Evolutionary conservation across 2,888 invertebrate genomes (phyloP).

Genomic region (Ganaspis brasiliensis): DNA sequence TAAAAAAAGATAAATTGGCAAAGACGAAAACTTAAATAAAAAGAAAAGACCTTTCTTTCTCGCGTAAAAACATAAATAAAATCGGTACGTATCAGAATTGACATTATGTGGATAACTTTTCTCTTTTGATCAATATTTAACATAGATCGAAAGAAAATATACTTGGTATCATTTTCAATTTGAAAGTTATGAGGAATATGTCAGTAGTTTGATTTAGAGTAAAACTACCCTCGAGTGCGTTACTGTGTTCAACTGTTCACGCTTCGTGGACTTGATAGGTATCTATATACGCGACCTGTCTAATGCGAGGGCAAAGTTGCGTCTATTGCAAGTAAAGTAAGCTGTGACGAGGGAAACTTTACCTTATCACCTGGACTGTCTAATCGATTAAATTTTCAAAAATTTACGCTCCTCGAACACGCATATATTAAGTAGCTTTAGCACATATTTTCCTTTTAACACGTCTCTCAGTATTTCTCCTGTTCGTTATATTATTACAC

Average conservation of each 20-base stretch:
- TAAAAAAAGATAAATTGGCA: too few species aligned
- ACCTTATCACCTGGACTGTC: slow-evolving; percentile 71
- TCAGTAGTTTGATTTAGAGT: slow-evolving; percentile 44
- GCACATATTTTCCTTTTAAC: background rate
- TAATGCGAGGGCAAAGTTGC: slow-evolving; percentile 63
- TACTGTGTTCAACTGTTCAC: slow-evolving; percentile 71
- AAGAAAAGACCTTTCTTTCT: too few species aligned
- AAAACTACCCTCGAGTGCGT: slow-evolving; percentile 63
- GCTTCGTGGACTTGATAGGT: slow-evolving; percentile 71
- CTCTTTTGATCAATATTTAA: background rate
- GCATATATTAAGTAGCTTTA: background rate
- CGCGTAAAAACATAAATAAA: too few species aligned
- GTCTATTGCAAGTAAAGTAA: slow-evolving; percentile 57
- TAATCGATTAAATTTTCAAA: slow-evolving; percentile 52
- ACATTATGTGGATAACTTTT: background rate
- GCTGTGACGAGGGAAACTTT: slow-evolving; percentile 64
- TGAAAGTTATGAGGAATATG: slow-evolving; percentile 18
- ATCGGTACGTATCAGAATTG: background rate
- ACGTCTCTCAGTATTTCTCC: background rate
- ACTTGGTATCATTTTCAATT: slow-evolving; percentile 34
- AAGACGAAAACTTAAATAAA: too few species aligned
- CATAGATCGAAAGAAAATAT: slow-evolving; percentile 1
- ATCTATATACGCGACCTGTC: slow-evolving; percentile 69
- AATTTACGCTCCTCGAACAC: background rate
- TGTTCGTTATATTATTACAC: too few species aligned